phyloP scores from a whole-genome alignment of 1,140 invertebrate genomes.

The Drosophila tsacasi region DNA sequence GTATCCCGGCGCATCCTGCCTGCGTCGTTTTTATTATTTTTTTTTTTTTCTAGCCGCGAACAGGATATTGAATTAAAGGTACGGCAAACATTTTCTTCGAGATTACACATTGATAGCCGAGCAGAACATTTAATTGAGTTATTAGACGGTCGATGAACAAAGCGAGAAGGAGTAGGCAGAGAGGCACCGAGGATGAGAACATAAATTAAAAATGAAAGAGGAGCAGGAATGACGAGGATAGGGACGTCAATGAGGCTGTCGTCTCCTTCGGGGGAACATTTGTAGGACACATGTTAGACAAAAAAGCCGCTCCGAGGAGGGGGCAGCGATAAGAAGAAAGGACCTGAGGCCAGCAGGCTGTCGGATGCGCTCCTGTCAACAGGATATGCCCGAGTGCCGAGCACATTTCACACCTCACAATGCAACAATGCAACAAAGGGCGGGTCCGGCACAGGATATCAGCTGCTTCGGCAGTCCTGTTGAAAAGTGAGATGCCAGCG shows the following conservation, averaged over 20 bases:
- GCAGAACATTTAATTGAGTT: constrained; percentile 75
- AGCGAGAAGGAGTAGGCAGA: constrained; percentile 25
- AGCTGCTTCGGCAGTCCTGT: constrained; percentile 54
- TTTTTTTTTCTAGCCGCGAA: constrained; percentile 29
- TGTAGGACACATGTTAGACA: constrained; percentile 75
- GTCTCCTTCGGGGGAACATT: constrained; percentile 55
- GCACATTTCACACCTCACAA: constrained; percentile 79
- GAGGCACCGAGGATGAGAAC: constrained; percentile 35
- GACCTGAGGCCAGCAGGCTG: constrained; percentile 62
- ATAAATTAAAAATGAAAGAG: constrained; percentile 56
- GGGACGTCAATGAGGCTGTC: constrained; percentile 46
- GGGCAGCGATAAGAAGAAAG: constrained; percentile 43
- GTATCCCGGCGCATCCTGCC: constrained; percentile 61
- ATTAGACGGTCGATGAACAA: constrained; percentile 60
- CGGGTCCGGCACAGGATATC: constrained; percentile 62
- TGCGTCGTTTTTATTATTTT: constrained; percentile 31
- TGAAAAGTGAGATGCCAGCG: constrained; percentile 65
- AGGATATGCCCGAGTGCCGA: constrained; percentile 77
- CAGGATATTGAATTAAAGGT: constrained; percentile 80
- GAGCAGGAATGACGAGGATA: constrained; percentile 28
- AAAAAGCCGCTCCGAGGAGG: constrained; percentile 27
- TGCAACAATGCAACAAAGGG: constrained; percentile 65
- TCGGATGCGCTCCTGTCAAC: constrained; percentile 66
- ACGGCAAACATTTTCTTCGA: constrained; percentile 68
- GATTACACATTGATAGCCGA: constrained; percentile 70